Base-by-base conservation (phyloP, 2,797 vertebrate genomes). In the Mus minutoides region DNA sequence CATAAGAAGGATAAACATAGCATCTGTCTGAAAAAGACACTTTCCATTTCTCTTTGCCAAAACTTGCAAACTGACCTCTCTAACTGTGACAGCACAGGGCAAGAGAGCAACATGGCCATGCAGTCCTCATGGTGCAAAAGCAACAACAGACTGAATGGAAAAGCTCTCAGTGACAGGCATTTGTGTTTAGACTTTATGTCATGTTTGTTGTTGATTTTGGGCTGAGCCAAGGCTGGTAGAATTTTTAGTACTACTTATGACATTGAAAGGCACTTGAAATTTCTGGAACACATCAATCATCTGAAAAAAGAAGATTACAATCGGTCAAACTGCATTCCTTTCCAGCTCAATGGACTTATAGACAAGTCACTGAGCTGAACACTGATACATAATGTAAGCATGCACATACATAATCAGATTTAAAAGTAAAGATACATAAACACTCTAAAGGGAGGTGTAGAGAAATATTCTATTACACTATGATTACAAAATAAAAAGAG, bases 11-110 rank as follows among this genome's bases (percentile, higher is more conserved):
- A 97, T 94, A 94, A 96, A 97, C 96, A 98, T 75, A 96, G 92
- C 97, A 96, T 88, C 94, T 94, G 96, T 94, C 94, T 64, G 93
- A 94, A 96, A 98, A 97, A 97, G 90, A 98, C 73, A 97, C 97
- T 98, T 98, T 98, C 97, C 98, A 98, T 95, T 98, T 98, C 88
- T 93, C 83, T 93, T 83, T 96, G 97, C 98, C 98, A 98, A 97
- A 86, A 97, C 97, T 95, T 52, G 0, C 83, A 56, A 76, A 97
- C 78, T 92, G 82, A 87, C 92, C 90, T 97, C 90, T 97, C 95
- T 88, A 88, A 49, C 34, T 29, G 64, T 87, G 87, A 43, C 75
- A 88, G 83, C 49, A 24, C 67, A 88, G 87, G 87, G 84, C 91
- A 96, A 83, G 76, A 71, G 90, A 95, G 91, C 88, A 91, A 83